Conservation (phyloP, 2,113 vertebrate genomes). For the Pterophyllum scalare region DNA sequence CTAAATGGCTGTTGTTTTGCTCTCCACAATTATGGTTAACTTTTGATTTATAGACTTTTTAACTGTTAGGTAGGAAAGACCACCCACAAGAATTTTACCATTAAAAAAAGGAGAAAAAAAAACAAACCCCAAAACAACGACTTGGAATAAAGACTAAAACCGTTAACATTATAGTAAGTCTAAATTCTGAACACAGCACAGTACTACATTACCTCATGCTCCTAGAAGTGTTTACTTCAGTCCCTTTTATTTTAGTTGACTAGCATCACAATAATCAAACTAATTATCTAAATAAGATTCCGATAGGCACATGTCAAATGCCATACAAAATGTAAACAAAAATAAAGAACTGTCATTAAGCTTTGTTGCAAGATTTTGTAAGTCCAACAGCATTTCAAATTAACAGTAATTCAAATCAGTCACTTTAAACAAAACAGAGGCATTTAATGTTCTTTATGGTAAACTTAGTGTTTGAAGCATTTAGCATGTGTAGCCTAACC, state of each 20-base stretch:
- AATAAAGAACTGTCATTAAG: background rate
- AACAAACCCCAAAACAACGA: background rate
- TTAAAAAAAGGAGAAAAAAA: constrained; percentile 7
- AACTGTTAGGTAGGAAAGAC: constrained; percentile 36
- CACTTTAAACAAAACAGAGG: background rate
- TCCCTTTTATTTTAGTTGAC: constrained; percentile 14
- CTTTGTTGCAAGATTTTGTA: too few relatives aligned
- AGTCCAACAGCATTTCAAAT: background rate
- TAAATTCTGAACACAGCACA: constrained; percentile 10
- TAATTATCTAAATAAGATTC: background rate
- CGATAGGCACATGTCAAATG: background rate
- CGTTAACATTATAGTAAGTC: background rate
- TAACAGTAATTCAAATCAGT: background rate
- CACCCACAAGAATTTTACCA: constrained; percentile 15
- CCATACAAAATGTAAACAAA: background rate
- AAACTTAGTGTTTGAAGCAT: background rate
- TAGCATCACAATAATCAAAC: background rate
- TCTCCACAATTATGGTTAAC: constrained; percentile 33
- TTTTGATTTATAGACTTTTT: constrained; percentile 44
- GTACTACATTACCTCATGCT: constrained; percentile 20
- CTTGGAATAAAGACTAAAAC: background rate
- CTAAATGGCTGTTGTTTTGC: constrained; percentile 39
- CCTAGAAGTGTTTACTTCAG: background rate
- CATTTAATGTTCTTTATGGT: constrained; percentile 6
- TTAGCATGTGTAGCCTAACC: constrained; percentile 18